A percentile compares a stretch with the other conserved stretches of the same genome.
Conservation (phyloP, 2,888 invertebrate species). For the Macroteleia sp. region DNA sequence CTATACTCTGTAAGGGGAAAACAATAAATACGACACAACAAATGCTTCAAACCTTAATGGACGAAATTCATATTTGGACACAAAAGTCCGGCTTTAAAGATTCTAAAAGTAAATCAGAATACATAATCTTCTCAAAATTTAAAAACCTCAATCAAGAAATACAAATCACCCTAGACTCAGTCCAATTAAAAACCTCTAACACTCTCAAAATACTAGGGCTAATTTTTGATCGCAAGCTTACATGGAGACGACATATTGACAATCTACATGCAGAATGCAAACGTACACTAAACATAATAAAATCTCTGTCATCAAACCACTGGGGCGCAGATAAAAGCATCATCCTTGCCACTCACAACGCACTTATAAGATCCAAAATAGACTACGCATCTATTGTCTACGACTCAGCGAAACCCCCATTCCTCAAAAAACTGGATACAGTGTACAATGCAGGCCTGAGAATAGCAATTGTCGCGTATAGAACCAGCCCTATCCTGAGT, state of each 20-base stretch:
- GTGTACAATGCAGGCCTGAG: too few relatives aligned
- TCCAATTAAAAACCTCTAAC: neutral
- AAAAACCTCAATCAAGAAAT: neutral
- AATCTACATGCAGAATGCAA: too few relatives aligned
- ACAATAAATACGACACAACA: conserved; percentile 5
- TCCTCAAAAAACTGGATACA: too few relatives aligned
- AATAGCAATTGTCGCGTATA: neutral
- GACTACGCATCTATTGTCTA: too few relatives aligned
- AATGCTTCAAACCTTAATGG: conserved; percentile 16
- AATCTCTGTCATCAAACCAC: too few relatives aligned
- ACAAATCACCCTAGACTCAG: neutral
- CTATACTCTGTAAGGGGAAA: conserved; percentile 9
- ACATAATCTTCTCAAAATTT: conserved; percentile 12
- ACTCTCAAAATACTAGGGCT: conserved; percentile 52
- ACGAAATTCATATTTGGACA: conserved; percentile 2
- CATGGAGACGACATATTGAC: conserved; percentile 37
- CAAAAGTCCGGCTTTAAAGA: conserved; percentile 14
- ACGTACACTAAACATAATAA: too few relatives aligned
- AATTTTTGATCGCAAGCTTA: conserved; percentile 41
- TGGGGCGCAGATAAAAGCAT: too few relatives aligned
- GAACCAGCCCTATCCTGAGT: neutral
- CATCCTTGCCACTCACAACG: too few relatives aligned
- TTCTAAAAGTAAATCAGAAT: conserved; percentile 19
- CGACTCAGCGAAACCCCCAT: too few relatives aligned
- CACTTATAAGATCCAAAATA: too few relatives aligned